Evolutionary conservation across 2,797 vertebrate species (phyloP), one percentile per base, ranked within the genome.

Genomic region (Pseudochromis fuscus): DNA sequence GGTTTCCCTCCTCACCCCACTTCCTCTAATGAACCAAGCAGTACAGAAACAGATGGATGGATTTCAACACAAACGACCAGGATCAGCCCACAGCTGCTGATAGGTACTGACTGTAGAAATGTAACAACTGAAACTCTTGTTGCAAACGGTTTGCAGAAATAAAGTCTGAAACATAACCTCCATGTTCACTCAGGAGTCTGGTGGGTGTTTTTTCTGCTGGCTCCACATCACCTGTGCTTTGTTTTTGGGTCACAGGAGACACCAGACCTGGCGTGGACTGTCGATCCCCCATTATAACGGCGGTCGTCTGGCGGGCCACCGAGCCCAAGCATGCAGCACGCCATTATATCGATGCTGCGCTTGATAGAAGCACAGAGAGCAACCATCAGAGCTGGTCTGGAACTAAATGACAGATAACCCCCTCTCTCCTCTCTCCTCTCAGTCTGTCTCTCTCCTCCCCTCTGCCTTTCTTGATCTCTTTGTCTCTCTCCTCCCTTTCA

Each of bases 361-460:
- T 64, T 82, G 81, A 86, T 75, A 70, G 72, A 75, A 61, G 84
- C 71, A 58, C 72, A 77, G 66, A 82, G 66, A 81, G 73, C 66
- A 72, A 69, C 75, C 78, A 84, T 84, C 81, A 82, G 79, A 72
- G 53, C 72, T 81, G 18, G 48, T 81, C 74, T 82, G 58, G 44
- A 66, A 51, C 63, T 82, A 85, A 87, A 84, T 85, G 79, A 87
- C 87, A 88, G 81, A 79, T 84, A 86, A 72, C 65, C 37, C 50
- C 42, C 18, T n/a, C n/a, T n/a, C n/a, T n/a, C n/a, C 66, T 62
- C 59, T 68, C 61, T 53, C 55, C 3, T 65, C 48, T 31, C 24
- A 64, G 37, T 57, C 67, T 75, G 51, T 48, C 35, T 79, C 40
- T 50, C 52, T 25, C 63, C 50, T 37, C 52, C 62, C 53, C 23